These are phyloP conservation scores for Geotrypetes seraphini DNA, from an alignment of 2,797 vertebrate species.

Conservation along the genomic window DNA sequence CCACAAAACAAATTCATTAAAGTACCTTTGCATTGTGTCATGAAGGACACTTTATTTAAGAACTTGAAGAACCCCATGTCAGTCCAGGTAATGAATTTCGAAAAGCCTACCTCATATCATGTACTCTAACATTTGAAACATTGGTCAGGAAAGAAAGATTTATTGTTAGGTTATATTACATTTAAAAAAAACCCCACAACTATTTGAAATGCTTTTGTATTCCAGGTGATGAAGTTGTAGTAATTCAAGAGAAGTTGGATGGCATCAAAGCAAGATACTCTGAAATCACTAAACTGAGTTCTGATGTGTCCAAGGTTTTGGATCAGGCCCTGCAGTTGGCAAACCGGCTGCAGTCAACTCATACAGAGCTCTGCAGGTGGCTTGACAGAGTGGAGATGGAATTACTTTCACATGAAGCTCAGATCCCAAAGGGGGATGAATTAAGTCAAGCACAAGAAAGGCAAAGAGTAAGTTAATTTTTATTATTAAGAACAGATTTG, in stretches of 20 bases:
- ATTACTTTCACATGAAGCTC: conserved; percentile 57
- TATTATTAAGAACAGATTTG: not conserved
- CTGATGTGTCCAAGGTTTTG: conserved; percentile 68
- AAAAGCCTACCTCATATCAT: too few species aligned
- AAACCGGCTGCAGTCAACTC: conserved; percentile 59
- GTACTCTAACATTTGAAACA: too few species aligned
- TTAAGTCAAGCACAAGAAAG: conserved; percentile 64
- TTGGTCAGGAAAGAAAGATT: too few species aligned
- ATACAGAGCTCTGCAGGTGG: conserved; percentile 72
- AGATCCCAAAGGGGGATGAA: conserved; percentile 62
- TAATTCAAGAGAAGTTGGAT: conserved; percentile 93
- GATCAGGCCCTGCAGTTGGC: conserved; percentile 77
- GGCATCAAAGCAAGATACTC: conserved; percentile 86
- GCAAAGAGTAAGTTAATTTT: conserved; percentile 66
- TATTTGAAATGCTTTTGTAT: conserved; percentile 24
- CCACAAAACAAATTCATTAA: too few species aligned
- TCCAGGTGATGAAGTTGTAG: conserved; percentile 90
- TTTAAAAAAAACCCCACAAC: too few species aligned
- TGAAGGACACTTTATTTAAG: too few species aligned
- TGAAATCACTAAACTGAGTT: conserved; percentile 78
- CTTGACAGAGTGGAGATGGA: conserved; percentile 72
- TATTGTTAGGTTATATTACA: too few species aligned
- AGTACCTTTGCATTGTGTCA: too few species aligned
- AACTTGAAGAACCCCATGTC: too few species aligned
- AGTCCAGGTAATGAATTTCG: too few species aligned